These are phyloP conservation scores for Petrolisthes manimaculis DNA, from an alignment of 2,888 invertebrate genomes.

Conservation along the genomic window DNA sequence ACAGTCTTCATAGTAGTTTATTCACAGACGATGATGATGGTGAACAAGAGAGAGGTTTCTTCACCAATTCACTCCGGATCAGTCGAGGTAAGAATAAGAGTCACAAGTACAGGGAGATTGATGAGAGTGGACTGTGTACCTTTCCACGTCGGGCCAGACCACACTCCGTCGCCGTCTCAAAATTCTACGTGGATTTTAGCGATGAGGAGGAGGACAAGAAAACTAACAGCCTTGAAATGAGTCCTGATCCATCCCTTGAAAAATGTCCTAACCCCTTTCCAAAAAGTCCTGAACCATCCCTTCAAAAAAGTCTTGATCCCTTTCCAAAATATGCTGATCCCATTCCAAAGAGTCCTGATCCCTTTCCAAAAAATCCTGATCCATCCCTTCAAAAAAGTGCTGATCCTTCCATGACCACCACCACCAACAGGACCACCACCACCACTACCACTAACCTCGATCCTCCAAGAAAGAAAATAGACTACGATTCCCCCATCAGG, in stretches of 20 bases:
- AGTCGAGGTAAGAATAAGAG: conserved; percentile 14
- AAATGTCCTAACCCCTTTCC: too few relatives aligned
- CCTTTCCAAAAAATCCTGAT: too few relatives aligned
- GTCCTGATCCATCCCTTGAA: too few relatives aligned
- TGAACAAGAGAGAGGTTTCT: conserved; percentile 11
- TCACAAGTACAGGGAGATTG: conserved; percentile 18
- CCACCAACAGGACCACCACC: not conserved
- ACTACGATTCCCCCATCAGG: conserved; percentile 22
- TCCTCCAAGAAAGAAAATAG: conserved; percentile 4
- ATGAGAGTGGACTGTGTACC: conserved; percentile 34
- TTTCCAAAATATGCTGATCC: too few relatives aligned
- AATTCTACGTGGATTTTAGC: conserved; percentile 28
- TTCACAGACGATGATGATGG: not conserved
- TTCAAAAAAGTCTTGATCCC: too few relatives aligned
- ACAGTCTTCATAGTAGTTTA: conserved; percentile 41
- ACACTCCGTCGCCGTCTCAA: conserved; percentile 40
- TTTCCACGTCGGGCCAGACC: conserved; percentile 46
- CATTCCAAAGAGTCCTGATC: too few relatives aligned
- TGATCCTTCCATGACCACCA: not conserved
- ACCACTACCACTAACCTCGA: not conserved
- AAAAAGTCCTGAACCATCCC: too few relatives aligned
- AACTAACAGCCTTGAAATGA: not conserved
- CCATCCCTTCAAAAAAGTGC: too few relatives aligned
- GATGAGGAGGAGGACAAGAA: not conserved
- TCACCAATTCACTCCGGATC: conserved; percentile 45